phyloP scores from a whole-genome alignment of 2,797 vertebrate genomes.

The Euthynnus affinis region DNA sequence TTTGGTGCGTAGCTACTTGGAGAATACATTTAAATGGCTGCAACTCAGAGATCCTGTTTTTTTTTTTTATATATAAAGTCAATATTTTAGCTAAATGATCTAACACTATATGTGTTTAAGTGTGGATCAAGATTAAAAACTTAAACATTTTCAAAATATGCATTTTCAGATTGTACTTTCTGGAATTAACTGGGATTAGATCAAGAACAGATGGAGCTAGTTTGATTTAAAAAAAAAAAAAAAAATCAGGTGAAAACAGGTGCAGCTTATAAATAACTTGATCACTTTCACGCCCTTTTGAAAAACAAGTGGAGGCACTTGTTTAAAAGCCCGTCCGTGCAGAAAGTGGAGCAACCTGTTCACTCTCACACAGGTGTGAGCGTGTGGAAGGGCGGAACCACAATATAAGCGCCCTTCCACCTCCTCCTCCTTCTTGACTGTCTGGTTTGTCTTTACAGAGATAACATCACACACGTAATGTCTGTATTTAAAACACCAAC shows the following conservation, averaged over 20 bases:
- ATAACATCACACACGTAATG: conserved; percentile 44
- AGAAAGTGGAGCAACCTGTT: conserved; percentile 76
- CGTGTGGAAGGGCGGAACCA: conserved; percentile 25
- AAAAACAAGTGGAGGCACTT: conserved; percentile 23
- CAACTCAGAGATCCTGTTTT: neutral
- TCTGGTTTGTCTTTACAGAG: conserved; percentile 65
- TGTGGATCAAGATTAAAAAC: neutral
- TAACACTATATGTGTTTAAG: neutral
- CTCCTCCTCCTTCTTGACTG: conserved; percentile 38
- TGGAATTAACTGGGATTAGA: neutral
- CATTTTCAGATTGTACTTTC: neutral
- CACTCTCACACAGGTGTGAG: conserved; percentile 38
- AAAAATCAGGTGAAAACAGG: conserved; percentile 2
- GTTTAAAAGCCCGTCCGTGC: conserved; percentile 38
- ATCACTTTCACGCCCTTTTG: conserved; percentile 11
- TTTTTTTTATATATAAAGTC: neutral
- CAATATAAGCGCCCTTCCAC: conserved; percentile 23
- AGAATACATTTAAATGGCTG: no score
- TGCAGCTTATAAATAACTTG: neutral
- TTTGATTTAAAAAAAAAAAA: neutral
- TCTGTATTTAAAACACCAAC: conserved; percentile 47
- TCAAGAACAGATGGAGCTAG: neutral
- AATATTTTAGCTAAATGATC: neutral
- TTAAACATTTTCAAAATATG: neutral
- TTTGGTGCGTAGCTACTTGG: no score